These are phyloP conservation scores for Squalus acanthias DNA, from an alignment of 2,797 vertebrate genomes.

Conservation along the genomic window DNA sequence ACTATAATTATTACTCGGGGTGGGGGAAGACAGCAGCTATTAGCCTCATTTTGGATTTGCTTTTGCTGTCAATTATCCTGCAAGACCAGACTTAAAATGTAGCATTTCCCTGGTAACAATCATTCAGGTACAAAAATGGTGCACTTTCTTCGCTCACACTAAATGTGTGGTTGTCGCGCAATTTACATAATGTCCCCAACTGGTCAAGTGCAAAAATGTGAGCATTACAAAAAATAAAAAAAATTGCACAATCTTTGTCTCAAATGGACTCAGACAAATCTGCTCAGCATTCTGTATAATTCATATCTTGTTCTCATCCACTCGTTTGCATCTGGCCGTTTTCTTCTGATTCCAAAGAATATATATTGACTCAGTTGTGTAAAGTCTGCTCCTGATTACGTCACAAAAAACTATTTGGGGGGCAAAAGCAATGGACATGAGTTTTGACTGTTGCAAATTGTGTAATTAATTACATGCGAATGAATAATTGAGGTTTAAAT, in stretches of 20 bases:
- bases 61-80: slow-evolving; percentile 24
- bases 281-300: not conserved
- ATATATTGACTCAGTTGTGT: not conserved
- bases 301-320: not conserved
- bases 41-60: slow-evolving; percentile 16
- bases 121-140: not conserved
- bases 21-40: not conserved
- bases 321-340: not conserved
- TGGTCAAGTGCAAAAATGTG: not conserved
- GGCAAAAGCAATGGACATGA: not conserved
- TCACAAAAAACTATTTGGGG: not conserved
- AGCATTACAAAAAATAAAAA: not conserved
- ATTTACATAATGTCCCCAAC: slow-evolving; percentile 24
- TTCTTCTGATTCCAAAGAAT: not conserved
- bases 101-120: not conserved
- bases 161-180: not conserved
- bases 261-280: not conserved
- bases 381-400: not conserved
- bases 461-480: not conserved
- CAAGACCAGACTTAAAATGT: not conserved
- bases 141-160: not conserved
- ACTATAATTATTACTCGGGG: not conserved
- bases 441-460: not conserved
- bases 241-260: not conserved
- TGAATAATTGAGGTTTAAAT: not conserved